Conservation (phyloP, 1,140 invertebrate genomes). For the Camponotus vicinus region DNA sequence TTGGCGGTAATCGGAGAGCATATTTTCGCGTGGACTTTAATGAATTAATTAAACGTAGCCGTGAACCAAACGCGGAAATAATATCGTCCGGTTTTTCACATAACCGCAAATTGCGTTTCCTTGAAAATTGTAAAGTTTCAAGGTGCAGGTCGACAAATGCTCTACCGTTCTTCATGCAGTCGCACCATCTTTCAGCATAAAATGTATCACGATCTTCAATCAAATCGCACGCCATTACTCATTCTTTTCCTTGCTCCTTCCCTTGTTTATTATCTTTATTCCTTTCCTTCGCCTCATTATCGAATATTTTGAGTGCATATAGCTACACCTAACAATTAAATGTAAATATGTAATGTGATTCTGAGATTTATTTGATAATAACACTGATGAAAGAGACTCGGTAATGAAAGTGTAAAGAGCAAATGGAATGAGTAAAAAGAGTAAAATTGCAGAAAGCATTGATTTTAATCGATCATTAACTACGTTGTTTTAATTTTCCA, state of each 20-base stretch:
- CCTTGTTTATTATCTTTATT: neutral
- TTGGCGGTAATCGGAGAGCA: slow-evolving; percentile 25
- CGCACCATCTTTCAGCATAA: neutral
- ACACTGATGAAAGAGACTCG: neutral
- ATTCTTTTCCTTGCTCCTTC: neutral
- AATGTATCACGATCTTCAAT: slow-evolving; percentile 14
- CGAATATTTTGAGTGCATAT: neutral
- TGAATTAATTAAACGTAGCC: slow-evolving; percentile 43
- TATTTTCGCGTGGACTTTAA: slow-evolving; percentile 15
- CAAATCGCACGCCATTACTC: neutral
- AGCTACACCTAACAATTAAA: neutral
- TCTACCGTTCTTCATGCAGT: neutral
- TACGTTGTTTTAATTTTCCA: slow-evolving; percentile 4
- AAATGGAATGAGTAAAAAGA: neutral
- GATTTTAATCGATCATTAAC: slow-evolving; percentile 39
- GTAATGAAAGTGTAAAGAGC: neutral
- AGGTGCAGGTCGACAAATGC: neutral
- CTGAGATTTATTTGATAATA: slow-evolving; percentile 3
- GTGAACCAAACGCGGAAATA: slow-evolving; percentile 36
- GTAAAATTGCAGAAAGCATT: slow-evolving; percentile 2
- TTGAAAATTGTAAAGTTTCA: slow-evolving; percentile 23
- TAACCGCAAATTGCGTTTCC: slow-evolving; percentile 15
- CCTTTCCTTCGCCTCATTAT: neutral
- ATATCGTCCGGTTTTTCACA: slow-evolving; percentile 56
- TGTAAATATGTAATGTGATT: neutral